These are phyloP conservation scores for Apamea epomidion DNA, from an alignment of 2,888 invertebrate species.

Conservation along the genomic window DNA sequence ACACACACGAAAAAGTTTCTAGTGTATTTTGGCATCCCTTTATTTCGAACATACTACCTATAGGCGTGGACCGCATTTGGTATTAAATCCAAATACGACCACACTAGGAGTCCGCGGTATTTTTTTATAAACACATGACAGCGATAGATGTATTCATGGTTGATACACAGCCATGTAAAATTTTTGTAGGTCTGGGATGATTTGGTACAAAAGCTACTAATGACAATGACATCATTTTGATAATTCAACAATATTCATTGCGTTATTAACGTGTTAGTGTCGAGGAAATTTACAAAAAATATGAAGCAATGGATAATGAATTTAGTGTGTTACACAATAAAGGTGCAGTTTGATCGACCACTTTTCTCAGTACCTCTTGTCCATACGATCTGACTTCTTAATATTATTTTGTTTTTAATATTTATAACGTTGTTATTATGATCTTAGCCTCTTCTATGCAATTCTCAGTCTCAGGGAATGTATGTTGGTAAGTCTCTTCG, in stretches of 20 bases:
- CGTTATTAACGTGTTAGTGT: neutral
- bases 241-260: neutral
- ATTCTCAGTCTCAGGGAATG: conserved; percentile 90
- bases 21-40: conserved; percentile 6
- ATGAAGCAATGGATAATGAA: neutral
- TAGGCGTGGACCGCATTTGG: neutral
- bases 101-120: conserved; percentile 3
- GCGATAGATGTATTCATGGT: neutral
- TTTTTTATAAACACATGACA: neutral
- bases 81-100: neutral
- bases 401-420: conserved; percentile 77
- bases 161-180: neutral
- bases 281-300: neutral
- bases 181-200: neutral
- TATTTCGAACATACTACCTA: neutral
- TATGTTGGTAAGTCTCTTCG: conserved; percentile 90
- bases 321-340: neutral
- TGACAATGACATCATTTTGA: neutral
- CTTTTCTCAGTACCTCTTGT: conserved; percentile 17
- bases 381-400: conserved; percentile 66
- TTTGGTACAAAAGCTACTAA: conserved; percentile 8
- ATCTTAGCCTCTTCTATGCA: conserved; percentile 86
- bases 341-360: neutral
- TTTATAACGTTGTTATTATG: conserved; percentile 75
- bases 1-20: neutral